Percentiles rank a stretch among this genome's conserved stretches.
These are phyloP conservation scores for Heliconius aoede DNA, from an alignment of 2,888 invertebrate species.

Conservation along the genomic window DNA sequence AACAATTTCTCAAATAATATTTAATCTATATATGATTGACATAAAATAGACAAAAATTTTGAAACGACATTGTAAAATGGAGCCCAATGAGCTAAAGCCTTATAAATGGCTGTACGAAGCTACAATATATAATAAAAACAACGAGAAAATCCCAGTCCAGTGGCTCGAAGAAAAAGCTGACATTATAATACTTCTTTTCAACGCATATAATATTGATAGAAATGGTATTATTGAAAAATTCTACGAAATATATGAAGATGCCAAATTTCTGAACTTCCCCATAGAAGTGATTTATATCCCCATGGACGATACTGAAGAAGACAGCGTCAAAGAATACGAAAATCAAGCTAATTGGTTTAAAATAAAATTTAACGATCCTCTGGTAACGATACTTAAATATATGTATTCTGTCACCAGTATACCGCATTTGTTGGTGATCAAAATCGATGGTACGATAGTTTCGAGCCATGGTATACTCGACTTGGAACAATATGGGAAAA, in stretches of 20 bases:
- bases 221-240: conserved; percentile 65
- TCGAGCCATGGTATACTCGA: conserved; percentile 66
- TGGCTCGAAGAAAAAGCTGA: conserved; percentile 68
- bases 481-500: conserved; percentile 67
- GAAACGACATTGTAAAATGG: conserved; percentile 25
- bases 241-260: conserved; percentile 68
- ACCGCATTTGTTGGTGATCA: conserved; percentile 64
- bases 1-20: neutral
- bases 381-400: conserved; percentile 60
- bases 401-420: conserved; percentile 65
- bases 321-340: conserved; percentile 57
- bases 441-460: conserved; percentile 62
- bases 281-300: conserved; percentile 74
- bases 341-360: conserved; percentile 78
- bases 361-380: conserved; percentile 61
- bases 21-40: neutral
- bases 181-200: conserved; percentile 65
- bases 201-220: conserved; percentile 61
- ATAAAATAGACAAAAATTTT: neutral
- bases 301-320: conserved; percentile 61
- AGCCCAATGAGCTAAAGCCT: conserved; percentile 49
- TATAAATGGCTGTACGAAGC: conserved; percentile 66
- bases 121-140: conserved; percentile 61
- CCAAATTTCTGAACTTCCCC: conserved; percentile 65
- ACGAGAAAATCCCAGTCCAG: conserved; percentile 52